Evolutionary conservation across 2,888 invertebrate species (phyloP).

Genomic region (Amaurobius ferox): DNA sequence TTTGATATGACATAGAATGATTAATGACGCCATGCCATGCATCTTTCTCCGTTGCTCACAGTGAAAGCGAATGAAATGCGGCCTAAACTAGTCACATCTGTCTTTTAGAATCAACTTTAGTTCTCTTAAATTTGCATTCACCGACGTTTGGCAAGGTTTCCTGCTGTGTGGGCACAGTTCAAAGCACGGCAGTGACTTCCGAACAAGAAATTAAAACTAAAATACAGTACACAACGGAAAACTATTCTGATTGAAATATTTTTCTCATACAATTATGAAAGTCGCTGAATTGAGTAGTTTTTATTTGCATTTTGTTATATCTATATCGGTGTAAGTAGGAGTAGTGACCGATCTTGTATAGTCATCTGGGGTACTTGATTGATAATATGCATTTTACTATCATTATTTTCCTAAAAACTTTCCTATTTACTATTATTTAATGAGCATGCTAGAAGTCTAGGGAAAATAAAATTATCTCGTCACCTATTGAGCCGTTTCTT

Average conservation of each 20-base stretch:
- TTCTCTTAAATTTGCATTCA: constrained; percentile 2
- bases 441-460: no score
- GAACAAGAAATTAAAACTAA: background rate
- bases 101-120: background rate
- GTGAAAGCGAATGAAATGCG: constrained; percentile 33
- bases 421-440: no score
- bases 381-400: no score
- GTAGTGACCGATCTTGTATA: no score
- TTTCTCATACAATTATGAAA: background rate
- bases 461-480: no score
- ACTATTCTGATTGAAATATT: constrained; percentile 9
- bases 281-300: no score
- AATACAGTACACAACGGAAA: constrained; percentile 1
- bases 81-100: constrained; percentile 37
- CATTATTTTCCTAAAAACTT: no score
- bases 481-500: no score
- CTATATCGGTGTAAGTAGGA: no score
- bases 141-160: constrained; percentile 3
- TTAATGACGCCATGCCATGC: background rate
- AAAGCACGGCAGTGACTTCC: background rate
- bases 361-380: no score
- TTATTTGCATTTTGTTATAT: no score
- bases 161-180: constrained; percentile 3
- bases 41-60: constrained; percentile 14
- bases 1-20: background rate